Evolutionary conservation across 2,888 invertebrate species (phyloP).

Genomic region (Troides aeacus): DNA sequence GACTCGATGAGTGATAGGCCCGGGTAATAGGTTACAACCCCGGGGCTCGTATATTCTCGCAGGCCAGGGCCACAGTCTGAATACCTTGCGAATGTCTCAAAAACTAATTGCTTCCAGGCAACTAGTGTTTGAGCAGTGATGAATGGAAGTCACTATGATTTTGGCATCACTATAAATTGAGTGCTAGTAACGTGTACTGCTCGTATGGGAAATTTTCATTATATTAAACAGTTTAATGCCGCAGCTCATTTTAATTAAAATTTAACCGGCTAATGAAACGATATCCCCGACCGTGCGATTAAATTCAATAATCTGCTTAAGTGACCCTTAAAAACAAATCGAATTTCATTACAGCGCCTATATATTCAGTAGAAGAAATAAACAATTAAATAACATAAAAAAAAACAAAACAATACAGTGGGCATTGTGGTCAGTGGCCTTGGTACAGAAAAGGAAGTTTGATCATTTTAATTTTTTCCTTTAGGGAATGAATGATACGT

Average conservation of each 20-base stretch:
- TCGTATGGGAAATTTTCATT: not conserved
- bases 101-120: no score
- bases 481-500: no score
- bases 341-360: not conserved
- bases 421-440: no score
- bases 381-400: not conserved
- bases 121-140: not conserved
- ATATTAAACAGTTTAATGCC: not conserved
- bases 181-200: not conserved
- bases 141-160: not conserved
- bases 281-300: conserved; percentile 7
- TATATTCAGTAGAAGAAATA: not conserved
- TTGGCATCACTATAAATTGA: not conserved
- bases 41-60: no score
- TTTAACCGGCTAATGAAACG: conserved; percentile 4
- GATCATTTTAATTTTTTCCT: no score
- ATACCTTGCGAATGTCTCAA: no score
- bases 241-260: conserved; percentile 15
- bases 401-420: not conserved
- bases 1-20: no score
- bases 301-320: conserved; percentile 16
- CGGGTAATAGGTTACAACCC: no score
- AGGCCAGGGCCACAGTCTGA: no score
- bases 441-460: no score
- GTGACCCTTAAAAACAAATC: conserved; percentile 3